Evolutionary conservation across 2,888 invertebrate species (phyloP).

Genomic region (Flexamia atlantica): DNA sequence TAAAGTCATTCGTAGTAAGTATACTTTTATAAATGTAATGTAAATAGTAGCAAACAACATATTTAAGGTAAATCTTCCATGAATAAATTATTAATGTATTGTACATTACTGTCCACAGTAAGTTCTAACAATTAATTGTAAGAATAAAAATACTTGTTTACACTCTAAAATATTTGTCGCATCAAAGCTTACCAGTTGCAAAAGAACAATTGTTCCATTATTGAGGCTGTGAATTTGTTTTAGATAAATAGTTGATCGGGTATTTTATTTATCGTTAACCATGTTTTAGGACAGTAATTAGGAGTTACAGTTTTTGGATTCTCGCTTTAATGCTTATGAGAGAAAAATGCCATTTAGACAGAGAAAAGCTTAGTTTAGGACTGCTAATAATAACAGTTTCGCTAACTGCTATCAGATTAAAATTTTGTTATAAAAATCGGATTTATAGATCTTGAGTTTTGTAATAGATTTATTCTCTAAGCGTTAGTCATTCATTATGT

Average conservation of each 20-base stretch:
- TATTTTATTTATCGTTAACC: background rate
- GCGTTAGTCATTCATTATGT: background rate
- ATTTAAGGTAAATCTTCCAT: background rate
- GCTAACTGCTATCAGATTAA: conserved; percentile 2
- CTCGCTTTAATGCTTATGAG: conserved; percentile 13
- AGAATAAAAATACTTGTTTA: background rate
- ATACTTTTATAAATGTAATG: background rate
- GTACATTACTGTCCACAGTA: background rate
- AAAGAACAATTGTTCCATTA: conserved; percentile 46
- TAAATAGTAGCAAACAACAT: background rate
- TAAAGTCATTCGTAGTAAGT: background rate
- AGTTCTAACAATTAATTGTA: background rate
- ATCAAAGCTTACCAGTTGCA: conserved; percentile 19
- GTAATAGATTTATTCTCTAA: background rate
- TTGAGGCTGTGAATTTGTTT: conserved; percentile 38
- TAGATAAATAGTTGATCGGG: conserved; percentile 25
- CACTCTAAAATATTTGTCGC: background rate
- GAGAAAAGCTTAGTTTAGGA: conserved; percentile 22
- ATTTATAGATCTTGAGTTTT: conserved; percentile 12
- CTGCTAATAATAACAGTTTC: background rate
- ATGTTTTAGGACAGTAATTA: background rate
- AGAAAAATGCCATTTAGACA: conserved; percentile 1
- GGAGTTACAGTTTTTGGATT: conserved; percentile 6
- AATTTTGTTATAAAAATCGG: background rate
- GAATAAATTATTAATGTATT: background rate